Conservation (phyloP, 1,140 invertebrate genomes). For the Hetaerina americana region DNA sequence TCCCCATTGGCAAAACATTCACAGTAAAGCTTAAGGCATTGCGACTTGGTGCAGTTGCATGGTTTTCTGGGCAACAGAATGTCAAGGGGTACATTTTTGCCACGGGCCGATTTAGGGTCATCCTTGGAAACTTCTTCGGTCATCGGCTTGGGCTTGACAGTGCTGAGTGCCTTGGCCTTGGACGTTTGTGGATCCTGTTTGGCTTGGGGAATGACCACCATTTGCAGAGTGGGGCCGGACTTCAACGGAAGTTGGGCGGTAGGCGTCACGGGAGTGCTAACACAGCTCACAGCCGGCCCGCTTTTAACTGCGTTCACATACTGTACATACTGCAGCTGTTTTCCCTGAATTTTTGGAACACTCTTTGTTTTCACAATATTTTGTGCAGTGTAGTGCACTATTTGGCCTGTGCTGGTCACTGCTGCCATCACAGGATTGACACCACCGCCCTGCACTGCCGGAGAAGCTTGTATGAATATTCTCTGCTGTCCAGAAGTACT, state of each 20-base stretch:
- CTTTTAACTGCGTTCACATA: background rate
- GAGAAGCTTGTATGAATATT: background rate
- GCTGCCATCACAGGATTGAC: background rate
- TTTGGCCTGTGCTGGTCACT: background rate
- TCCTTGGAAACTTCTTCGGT: background rate
- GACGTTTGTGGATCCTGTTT: background rate
- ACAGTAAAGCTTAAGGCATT: conserved; percentile 57
- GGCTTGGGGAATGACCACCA: background rate
- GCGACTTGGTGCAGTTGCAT: conserved; percentile 59
- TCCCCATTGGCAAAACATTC: conserved; percentile 63
- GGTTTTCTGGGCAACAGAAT: conserved; percentile 44
- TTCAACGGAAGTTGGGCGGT: background rate
- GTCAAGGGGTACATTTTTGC: conserved; percentile 19
- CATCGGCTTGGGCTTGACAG: background rate
- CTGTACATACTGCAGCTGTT: background rate
- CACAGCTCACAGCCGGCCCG: background rate
- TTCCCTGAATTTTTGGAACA: background rate
- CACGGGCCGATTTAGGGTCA: background rate
- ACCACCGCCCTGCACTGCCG: background rate
- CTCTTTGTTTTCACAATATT: background rate
- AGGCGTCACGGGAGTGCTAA: background rate
- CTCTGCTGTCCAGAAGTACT: background rate
- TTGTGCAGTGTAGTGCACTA: background rate
- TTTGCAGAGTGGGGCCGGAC: background rate
- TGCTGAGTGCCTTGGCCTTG: background rate